Evolutionary conservation across 2,888 invertebrate species (phyloP), one percentile per base, ranked within the genome.

Genomic region (Liopterus haemorrhoidalis): DNA sequence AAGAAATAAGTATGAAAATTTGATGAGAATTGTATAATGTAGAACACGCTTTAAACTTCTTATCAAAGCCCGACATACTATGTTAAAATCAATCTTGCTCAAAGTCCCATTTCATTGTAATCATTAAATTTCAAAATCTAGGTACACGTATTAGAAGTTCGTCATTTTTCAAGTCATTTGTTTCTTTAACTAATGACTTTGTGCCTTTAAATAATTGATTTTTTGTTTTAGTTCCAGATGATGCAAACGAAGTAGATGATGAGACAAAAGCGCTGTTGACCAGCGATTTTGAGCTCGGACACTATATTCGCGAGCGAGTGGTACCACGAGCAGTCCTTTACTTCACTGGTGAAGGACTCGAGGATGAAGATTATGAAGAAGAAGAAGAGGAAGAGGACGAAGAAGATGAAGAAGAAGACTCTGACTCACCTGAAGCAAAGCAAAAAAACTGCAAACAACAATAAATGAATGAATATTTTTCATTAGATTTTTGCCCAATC

Each of bases 241-340:
- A 87, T 66, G 76, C 81, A 22, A 70, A 65, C 40, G 81, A 87
- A 59, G 72, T 91, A 51, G 93, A 93, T 64, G 92, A 94, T 42
- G 93, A 95, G 53, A 81, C 85, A 28, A 89, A 75, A 69, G 80
- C 83, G 56, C 73, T 94, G 55, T 72, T 97, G 54, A 89, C 91
- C 6, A 85, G 87, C 41, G 99, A 99, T 72, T 99, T 94, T 70
- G 97, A 99, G 75, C 89, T 99, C 66, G 99, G 99, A 2, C 97
- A 99, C 72, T 93, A 94, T 49, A 85, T 99, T 65, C 83, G 95
- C 57, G 96, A 99, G 69, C 81, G 95, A 54, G 85, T 99, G 54
- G 86, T 99, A 51, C 95, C 97, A n/a, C 83, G 92, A 64, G 97
- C 97, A 46, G 90, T 96, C 41, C 79, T 99, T 36, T 95, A 91